phyloP scores from a whole-genome alignment of 2,797 vertebrate species.

The Numenius phaeopus region DNA sequence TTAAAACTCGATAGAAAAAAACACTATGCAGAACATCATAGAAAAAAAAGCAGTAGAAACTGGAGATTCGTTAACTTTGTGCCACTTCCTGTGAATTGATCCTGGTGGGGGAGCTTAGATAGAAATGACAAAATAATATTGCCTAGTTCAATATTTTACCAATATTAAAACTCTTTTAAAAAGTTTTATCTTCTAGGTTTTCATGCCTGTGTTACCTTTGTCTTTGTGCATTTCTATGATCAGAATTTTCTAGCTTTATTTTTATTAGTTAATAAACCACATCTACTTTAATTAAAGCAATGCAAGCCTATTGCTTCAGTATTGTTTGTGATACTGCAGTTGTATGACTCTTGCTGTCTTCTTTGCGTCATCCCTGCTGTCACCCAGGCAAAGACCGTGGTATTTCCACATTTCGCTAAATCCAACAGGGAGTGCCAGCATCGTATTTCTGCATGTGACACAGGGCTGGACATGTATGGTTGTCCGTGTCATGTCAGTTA shows the following conservation, averaged over 20 bases:
- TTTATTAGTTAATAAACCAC: neutral
- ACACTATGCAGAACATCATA: neutral
- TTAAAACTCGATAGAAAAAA: neutral
- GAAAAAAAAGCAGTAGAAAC: neutral
- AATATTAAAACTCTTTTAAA: neutral
- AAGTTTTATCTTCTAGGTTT: neutral
- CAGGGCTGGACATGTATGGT: neutral
- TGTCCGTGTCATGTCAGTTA: neutral
- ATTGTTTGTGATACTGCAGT: neutral
- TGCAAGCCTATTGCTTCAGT: neutral
- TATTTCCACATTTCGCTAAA: neutral
- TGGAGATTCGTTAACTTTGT: neutral
- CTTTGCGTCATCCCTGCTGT: neutral
- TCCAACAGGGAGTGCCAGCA: neutral
- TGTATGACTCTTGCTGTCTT: neutral
- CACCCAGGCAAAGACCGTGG: neutral
- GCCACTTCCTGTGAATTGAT: neutral
- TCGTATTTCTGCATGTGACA: neutral
- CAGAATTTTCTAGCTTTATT: neutral
- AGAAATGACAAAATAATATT: neutral
- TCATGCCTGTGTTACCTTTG: neutral
- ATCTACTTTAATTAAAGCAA: neutral
- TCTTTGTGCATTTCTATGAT: neutral
- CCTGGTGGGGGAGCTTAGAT: neutral
- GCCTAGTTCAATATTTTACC: neutral